A percentile compares a stretch with the other conserved stretches of the same genome.
These are phyloP conservation scores for Coendou prehensilis DNA, from an alignment of 2,797 vertebrate genomes.

Conservation along the genomic window DNA sequence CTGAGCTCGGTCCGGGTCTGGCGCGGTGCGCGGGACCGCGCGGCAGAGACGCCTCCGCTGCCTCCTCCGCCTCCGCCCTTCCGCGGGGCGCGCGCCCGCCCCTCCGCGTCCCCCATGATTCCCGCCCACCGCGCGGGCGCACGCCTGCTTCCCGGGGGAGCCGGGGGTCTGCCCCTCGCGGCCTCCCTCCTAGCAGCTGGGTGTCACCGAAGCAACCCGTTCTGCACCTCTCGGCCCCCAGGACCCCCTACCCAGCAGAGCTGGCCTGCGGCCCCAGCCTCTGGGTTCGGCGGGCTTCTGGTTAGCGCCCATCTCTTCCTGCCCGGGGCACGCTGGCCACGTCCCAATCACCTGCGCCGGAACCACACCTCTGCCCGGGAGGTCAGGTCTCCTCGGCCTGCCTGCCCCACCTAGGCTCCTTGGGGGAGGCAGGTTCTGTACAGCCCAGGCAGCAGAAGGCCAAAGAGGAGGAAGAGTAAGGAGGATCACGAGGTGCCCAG, in stretches of 20 bases:
- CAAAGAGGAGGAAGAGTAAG: background rate
- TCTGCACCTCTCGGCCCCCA: background rate
- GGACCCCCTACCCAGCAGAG: too few relatives aligned
- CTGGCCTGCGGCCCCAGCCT: background rate
- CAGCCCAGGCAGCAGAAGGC: background rate
- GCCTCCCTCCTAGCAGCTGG: rapidly evolving
- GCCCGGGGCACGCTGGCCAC: background rate
- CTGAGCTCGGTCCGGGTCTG: constrained; percentile 69
- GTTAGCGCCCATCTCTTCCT: background rate
- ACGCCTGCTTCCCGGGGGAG: background rate
- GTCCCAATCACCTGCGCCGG: background rate
- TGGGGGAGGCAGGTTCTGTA: background rate
- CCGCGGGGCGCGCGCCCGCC: constrained; percentile 53
- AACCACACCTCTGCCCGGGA: background rate
- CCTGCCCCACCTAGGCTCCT: background rate
- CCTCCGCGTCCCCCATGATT: constrained; percentile 40
- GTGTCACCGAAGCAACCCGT: rapidly evolving
- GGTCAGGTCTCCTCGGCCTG: background rate
- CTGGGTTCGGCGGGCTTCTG: rapidly evolving
- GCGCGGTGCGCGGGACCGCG: background rate
- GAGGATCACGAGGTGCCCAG: background rate
- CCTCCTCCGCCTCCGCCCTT: constrained; percentile 34
- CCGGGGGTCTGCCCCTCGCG: rapidly evolving
- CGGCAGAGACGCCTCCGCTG: background rate
- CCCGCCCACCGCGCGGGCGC: constrained; percentile 62